A percentile compares a stretch with the other conserved stretches of the same genome.
Conservation (phyloP, 2,888 invertebrate genomes). For the Cataglyphis cursor region DNA sequence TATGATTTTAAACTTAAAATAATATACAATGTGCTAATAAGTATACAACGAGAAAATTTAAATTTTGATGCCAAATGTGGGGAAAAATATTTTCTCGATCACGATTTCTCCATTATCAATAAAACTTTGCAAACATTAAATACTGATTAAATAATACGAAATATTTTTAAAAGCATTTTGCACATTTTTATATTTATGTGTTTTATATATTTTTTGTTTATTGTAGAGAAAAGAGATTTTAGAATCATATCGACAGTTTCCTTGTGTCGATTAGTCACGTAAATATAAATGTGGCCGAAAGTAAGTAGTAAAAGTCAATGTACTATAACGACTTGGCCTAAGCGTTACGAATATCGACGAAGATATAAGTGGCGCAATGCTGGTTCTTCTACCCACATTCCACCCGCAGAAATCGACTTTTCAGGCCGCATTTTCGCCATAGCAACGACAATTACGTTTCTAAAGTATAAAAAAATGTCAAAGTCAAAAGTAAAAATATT, state of each 20-base stretch:
- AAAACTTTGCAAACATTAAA: neutral
- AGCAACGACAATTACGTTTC: constrained; percentile 19
- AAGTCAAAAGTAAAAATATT: no score
- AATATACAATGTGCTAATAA: neutral
- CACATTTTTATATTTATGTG: neutral
- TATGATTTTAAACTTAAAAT: neutral
- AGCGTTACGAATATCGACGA: constrained; percentile 67
- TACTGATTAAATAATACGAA: neutral
- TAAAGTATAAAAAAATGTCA: neutral
- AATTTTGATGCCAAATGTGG: neutral
- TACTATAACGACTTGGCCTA: constrained; percentile 51
- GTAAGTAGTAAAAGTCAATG: constrained; percentile 77
- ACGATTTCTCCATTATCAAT: neutral
- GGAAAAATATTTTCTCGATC: neutral
- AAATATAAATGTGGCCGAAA: constrained; percentile 34
- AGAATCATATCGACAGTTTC: constrained; percentile 9
- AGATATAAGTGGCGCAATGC: constrained; percentile 76
- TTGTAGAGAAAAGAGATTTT: no score
- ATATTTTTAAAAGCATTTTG: neutral
- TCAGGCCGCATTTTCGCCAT: constrained; percentile 22
- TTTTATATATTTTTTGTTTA: neutral
- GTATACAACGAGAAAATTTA: neutral
- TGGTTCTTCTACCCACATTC: constrained; percentile 66
- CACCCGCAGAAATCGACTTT: constrained; percentile 36
- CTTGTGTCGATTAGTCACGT: neutral